Base-by-base conservation (phyloP, 2,888 invertebrate species). In the Meandrusa payeni region DNA sequence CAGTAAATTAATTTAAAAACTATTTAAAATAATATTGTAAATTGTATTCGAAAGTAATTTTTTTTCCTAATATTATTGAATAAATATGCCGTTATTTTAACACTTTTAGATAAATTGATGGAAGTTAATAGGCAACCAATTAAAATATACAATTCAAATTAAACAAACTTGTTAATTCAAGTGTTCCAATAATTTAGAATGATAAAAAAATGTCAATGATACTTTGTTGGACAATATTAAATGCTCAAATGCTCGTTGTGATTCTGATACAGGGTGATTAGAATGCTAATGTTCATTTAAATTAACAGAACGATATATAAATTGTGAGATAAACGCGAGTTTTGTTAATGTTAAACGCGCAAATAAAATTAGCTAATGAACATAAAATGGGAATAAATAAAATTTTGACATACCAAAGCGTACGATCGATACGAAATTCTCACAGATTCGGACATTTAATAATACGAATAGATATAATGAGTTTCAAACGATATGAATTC, bases 401-500 rank as follows among this genome's bases (percentile, higher is more conserved):
- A 45, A 47, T 50, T 48, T 43, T 47, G 17, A 64, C 65, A 85
- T 85, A 74, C 83, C 78, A 50, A 54, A 65, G 74, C 80, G 83
- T 73, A 64, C 56, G 51, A 55, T 57, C 66, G 69, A 74, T 78
- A 69, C 69, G 69, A 75, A 73, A 76, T 83, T 86, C 86, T 82
- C 86, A 83, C 85, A 83, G 81, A 79, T 67, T 67, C 62, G 64
- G 70, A 59, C 85, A 85, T 85, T 85, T 86, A 83, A 87, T 87
- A 74, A 82, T 74, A 72, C 72, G 78, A 83, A 78, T 77, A 69
- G 68, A 52, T 66, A 76, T 83, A 81, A 83, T 83, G 67, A 69
- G 72, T 72, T 79, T 72, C 77, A 79, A 86, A 79, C 76, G 78
- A 77, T 87, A 82, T 75, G 81, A 79, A 78, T 71, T 75, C 72